phyloP scores from a whole-genome alignment of 2,797 vertebrate species.

The Diceros bicornis region DNA sequence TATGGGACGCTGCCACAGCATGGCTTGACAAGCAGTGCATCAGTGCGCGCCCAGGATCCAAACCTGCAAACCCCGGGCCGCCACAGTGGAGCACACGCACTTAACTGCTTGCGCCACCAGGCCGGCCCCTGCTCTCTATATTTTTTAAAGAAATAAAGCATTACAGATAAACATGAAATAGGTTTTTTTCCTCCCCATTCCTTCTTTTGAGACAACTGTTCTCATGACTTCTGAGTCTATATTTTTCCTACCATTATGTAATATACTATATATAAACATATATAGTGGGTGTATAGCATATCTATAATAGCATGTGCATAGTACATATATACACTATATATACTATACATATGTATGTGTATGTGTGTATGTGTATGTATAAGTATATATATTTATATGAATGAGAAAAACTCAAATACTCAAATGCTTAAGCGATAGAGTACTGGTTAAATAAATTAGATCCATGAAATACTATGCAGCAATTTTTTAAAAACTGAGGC shows the following conservation, averaged over 20 bases:
- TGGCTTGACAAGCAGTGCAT: too few relatives aligned
- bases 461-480: neutral
- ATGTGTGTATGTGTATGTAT: neutral
- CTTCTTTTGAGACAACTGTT: neutral
- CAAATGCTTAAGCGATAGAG: neutral
- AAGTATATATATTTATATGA: neutral
- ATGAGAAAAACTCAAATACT: neutral
- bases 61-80: too few relatives aligned
- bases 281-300: neutral
- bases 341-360: neutral
- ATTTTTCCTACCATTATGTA: neutral
- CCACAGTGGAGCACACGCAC: too few relatives aligned
- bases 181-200: neutral
- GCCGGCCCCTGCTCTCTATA: too few relatives aligned
- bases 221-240: neutral
- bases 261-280: neutral
- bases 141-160: slow-evolving; percentile 26
- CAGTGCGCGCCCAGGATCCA: too few relatives aligned
- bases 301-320: neutral
- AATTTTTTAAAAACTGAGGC: neutral
- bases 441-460: neutral
- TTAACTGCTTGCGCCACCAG: too few relatives aligned
- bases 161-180: neutral
- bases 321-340: neutral
- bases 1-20: too few relatives aligned